Conservation (phyloP, 2,888 invertebrate genomes). For the Taphrorychus bicolor region DNA sequence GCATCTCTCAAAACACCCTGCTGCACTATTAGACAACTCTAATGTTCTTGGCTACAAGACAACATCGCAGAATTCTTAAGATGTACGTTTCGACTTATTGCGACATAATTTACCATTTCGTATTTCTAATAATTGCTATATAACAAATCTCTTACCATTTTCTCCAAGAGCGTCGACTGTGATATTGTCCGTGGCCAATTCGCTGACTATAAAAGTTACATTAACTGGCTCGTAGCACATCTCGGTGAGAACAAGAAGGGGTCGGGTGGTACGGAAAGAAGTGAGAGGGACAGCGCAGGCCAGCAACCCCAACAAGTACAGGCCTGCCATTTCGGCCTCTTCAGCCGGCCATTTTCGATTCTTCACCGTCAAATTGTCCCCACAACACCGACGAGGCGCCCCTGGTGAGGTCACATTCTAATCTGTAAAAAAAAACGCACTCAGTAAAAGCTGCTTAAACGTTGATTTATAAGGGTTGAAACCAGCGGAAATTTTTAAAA, state of each 20-base stretch:
- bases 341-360: constrained; percentile 53
- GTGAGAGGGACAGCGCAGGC: constrained; percentile 62
- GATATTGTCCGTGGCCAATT: constrained; percentile 63
- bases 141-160: constrained; percentile 59
- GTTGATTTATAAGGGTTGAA: neutral
- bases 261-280: constrained; percentile 59
- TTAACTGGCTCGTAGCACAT: constrained; percentile 63
- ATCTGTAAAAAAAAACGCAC: neutral
- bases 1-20: too few relatives aligned
- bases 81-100: too few relatives aligned
- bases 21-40: too few relatives aligned
- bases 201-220: constrained; percentile 68
- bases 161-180: constrained; percentile 58
- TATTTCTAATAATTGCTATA: too few relatives aligned
- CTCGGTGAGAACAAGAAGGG: constrained; percentile 61
- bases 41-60: too few relatives aligned
- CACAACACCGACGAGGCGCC: neutral
- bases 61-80: too few relatives aligned
- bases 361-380: neutral
- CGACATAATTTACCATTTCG: too few relatives aligned
- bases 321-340: constrained; percentile 58
- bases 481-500: neutral
- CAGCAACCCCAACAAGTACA: constrained; percentile 68
- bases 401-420: neutral
- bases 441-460: neutral